Evolutionary conservation across 2,888 invertebrate species (phyloP), one percentile per base, ranked within the genome.

Genomic region (Dermolepida albohirtum): DNA sequence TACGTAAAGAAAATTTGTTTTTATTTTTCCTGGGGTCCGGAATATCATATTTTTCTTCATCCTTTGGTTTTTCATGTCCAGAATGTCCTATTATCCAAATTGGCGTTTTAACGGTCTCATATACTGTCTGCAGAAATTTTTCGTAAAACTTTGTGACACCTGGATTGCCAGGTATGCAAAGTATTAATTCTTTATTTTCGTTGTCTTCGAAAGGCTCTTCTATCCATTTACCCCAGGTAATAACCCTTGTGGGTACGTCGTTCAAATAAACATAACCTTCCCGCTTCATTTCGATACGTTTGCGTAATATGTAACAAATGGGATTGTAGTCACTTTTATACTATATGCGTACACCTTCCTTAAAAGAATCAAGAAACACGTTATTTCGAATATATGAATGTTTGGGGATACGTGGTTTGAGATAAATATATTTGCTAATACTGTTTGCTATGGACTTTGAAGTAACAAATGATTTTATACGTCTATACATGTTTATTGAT

Each of bases 141-240:
- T 87, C 87, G 77, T 97, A 97, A 82, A 92, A 96, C 68, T 90
- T 89, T 0, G 92, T 88, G 22, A 95, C 79, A 1, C 97, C 97
- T 7, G 97, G 97, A 86, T 97, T 97, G 34, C 97, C 96, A 27
- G 94, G 90, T 71, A 96, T 89, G 71, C 92, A 88, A 50, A 96
- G 76, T 49, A 94, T 88, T 8, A 95, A 79, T 80, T 92, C 88
- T 71, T 88, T 84, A 2, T 63, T 70, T 27, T 86, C 86, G 14
- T 85, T 80, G 39, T 84, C 52, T 65, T 83, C 78, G 54, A 88
- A 86, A 1, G 83, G 78, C 72, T 92, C 91, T 75, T 91, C 88
- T 17, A 90, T 84, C 88, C 89, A 89, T 70, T 86, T 85, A 14
- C 93, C 95, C 85, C 89, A 92, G 5, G 90, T 89, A 64, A 92